A percentile compares a stretch with the other conserved stretches of the same genome.
phyloP scores from a whole-genome alignment of 1,140 invertebrate genomes.

The Brachionus rotundiformis region DNA sequence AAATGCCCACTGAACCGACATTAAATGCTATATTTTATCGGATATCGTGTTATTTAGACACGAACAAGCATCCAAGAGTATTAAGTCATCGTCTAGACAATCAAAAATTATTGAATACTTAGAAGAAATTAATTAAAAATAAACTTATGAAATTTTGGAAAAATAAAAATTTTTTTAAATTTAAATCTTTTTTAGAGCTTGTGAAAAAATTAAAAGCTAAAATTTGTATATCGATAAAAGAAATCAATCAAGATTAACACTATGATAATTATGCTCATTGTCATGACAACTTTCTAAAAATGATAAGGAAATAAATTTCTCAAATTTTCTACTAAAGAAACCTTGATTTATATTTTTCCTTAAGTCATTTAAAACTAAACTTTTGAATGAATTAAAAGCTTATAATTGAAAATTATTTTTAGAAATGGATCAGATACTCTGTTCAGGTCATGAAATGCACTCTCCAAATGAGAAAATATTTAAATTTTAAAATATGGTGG shows the following conservation, averaged over 20 bases:
- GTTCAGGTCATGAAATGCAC: not conserved
- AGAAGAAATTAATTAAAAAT: not conserved
- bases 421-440: not conserved
- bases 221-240: not conserved
- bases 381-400: not conserved
- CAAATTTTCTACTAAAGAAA: not conserved
- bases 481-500: not conserved
- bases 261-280: not conserved
- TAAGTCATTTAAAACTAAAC: not conserved
- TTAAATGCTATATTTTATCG: not conserved
- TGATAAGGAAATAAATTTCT: slow-evolving; percentile 2
- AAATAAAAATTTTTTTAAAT: not conserved
- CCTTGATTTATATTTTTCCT: not conserved
- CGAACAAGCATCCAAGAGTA: not conserved
- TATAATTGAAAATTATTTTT: not conserved
- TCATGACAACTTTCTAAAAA: slow-evolving; percentile 5
- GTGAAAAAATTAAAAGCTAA: not conserved
- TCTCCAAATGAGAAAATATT: not conserved
- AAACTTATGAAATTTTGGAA: slow-evolving; percentile 1
- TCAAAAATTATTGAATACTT: not conserved
- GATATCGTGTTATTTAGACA: slow-evolving; percentile 26
- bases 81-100: slow-evolving; percentile 30
- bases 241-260: not conserved
- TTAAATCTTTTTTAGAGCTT: not conserved
- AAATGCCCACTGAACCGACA: not conserved